phyloP scores from a whole-genome alignment of 2,888 invertebrate genomes.

The Dryadula phaetusa region DNA sequence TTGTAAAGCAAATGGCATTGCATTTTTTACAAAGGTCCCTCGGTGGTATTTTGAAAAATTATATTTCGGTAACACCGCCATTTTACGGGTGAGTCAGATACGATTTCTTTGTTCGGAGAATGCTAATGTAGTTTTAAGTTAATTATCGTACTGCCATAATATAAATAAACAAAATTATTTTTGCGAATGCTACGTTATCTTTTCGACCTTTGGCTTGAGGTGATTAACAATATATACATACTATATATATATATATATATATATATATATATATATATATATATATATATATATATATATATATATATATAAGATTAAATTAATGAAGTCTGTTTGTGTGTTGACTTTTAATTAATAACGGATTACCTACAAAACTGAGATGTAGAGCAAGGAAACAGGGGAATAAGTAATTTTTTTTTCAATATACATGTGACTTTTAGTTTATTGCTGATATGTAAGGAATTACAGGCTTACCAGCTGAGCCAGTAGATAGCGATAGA shows the following conservation, averaged over 20 bases:
- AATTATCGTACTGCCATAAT: conserved; percentile 16
- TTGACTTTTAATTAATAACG: neutral
- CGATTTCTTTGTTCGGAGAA: conserved; percentile 45
- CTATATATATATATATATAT: too few relatives aligned
- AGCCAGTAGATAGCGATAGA: conserved; percentile 9
- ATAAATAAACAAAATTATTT: conserved; percentile 25
- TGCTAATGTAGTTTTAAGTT: neutral
- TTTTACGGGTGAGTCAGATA: conserved; percentile 54
- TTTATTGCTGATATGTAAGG: conserved; percentile 39
- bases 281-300: too few relatives aligned
- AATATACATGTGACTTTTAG: conserved; percentile 32
- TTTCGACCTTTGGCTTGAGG: neutral
- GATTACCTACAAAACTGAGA: too few relatives aligned
- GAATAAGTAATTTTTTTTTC: neutral
- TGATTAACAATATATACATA: too few relatives aligned
- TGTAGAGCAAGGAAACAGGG: neutral
- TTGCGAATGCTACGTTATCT: conserved; percentile 1
- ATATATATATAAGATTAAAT: neutral
- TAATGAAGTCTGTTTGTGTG: neutral
- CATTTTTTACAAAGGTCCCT: conserved; percentile 57
- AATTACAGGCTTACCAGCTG: conserved; percentile 37
- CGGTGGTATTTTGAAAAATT: conserved; percentile 68
- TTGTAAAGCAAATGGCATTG: conserved; percentile 25
- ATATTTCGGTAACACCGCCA: conserved; percentile 73
- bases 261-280: too few relatives aligned